Percentiles rank a stretch among this genome's conserved stretches.
Evolutionary conservation across 2,888 invertebrate species (phyloP).

Genomic region (Acholoe squamosa): DNA sequence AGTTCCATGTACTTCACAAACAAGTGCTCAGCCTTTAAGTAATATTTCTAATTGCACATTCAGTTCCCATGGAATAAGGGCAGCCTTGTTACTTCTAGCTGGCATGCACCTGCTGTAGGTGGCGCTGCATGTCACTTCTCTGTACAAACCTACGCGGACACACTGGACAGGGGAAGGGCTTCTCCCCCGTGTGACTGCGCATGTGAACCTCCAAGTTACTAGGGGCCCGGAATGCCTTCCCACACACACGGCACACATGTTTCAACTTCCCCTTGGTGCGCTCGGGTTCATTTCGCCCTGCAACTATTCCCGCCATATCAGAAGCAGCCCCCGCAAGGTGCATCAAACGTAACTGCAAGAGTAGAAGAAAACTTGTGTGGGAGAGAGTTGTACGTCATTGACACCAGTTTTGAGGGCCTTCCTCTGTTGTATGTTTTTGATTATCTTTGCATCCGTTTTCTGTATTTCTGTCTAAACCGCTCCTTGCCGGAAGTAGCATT

Average conservation of each 20-base stretch:
- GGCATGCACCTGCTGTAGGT: slow-evolving; percentile 23
- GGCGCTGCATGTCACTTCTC: slow-evolving; percentile 42
- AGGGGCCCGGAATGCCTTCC: slow-evolving; percentile 16
- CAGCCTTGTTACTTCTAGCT: not conserved
- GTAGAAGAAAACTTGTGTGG: not conserved
- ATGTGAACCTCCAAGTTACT: slow-evolving; percentile 56
- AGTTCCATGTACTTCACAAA: too few relatives aligned
- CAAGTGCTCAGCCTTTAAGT: too few relatives aligned
- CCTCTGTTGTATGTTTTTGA: too few relatives aligned
- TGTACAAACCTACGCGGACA: slow-evolving; percentile 22
- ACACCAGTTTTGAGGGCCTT: too few relatives aligned
- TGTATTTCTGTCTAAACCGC: too few relatives aligned
- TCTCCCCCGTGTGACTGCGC: slow-evolving; percentile 59
- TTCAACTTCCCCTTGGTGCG: not conserved
- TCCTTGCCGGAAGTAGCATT: too few relatives aligned
- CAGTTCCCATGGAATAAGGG: too few relatives aligned
- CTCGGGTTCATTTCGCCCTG: not conserved
- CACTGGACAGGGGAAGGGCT: slow-evolving; percentile 49
- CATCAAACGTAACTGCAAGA: slow-evolving; percentile 26
- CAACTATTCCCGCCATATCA: not conserved
- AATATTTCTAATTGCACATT: too few relatives aligned
- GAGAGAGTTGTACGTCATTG: too few relatives aligned
- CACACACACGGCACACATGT: slow-evolving; percentile 28
- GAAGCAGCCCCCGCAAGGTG: not conserved
- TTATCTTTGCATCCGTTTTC: too few relatives aligned